Evolutionary conservation across 64 coral and sea anemone genomes (phyloP), one percentile per base, ranked within the genome.

Genomic region (Pocillopora damicornis): DNA sequence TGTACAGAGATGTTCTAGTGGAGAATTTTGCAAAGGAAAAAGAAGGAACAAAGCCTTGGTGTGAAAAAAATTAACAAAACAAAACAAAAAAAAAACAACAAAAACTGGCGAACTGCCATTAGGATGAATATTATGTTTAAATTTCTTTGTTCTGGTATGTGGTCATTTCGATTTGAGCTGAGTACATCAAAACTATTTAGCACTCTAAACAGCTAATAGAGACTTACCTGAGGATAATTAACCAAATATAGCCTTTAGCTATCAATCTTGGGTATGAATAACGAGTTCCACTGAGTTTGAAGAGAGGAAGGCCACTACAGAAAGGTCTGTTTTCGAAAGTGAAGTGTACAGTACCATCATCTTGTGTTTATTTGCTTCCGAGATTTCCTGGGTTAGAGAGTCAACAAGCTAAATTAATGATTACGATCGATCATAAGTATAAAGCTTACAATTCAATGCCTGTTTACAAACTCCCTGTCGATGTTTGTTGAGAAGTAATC

Each of bases 341-440:
- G 62, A 84, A 82, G 87, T 84, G 34, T 74, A n/a, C 81, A 60
- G 58, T 51, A 0, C 17, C 69, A 93, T 93, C 91, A 93, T 93
- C 83, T 93, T 82, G 87, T 89, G 84, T 82, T 89, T 78, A 76
- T 60, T 72, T 74, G 87, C 79, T 93, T 89, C 86, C 91, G 62
- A 77, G 78, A 36, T 86, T 93, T 89, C 87, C 91, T 93, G 79
- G 14, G 12, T 61, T 57, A 45, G 58, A 78, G 63, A 86, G 62
- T 34, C 37, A 51, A 35, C 22, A 23, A 23, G 22, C 25, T 71
- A n/a, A 22, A 10, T 71, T 0, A 67, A 67, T 67, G 64, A 67
- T 67, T 22, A 20, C 64, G 22, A 67, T 67, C 14, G 22, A 18
- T 2, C 16, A 67, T 67, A 22, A 22, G 64, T 18, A 8, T n/a